Conservation (phyloP, 30 jellyfish, hydroid and myxozoan genomes). For the Pelagia noctiluca region DNA sequence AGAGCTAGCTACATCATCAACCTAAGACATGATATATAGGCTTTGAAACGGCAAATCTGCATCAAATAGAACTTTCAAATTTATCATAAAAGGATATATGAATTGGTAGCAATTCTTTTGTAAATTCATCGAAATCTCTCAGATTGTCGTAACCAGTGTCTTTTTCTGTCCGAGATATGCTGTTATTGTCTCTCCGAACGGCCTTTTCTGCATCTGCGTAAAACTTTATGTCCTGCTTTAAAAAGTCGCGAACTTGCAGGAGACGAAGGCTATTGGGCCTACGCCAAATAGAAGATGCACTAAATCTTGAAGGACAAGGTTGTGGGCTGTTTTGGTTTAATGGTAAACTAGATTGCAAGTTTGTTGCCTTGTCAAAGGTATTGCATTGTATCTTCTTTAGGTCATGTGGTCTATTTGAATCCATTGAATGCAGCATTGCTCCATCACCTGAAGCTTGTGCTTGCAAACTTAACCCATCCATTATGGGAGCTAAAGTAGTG, state of each 20-base stretch:
- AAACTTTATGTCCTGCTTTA: constrained; percentile 10
- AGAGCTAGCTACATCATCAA: no score
- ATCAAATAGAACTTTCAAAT: no score
- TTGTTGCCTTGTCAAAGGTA: neutral
- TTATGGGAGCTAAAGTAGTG: no score
- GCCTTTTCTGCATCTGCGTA: constrained; percentile 34
- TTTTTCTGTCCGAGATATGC: neutral
- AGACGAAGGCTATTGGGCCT: constrained; percentile 43
- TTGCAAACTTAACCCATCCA: no score
- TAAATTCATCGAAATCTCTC: constrained; percentile 8
- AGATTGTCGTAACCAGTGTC: neutral
- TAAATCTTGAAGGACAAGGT: no score
- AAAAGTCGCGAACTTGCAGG: constrained; percentile 12
- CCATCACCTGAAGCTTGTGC: neutral
- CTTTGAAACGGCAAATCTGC: no score
- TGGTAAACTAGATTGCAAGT: neutral
- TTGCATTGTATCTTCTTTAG: no score
- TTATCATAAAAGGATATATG: constrained; percentile 19
- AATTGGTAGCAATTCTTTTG: constrained; percentile 22
- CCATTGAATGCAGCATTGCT: neutral
- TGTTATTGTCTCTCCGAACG: constrained; percentile 9
- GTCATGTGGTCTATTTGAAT: neutral
- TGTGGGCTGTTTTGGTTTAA: no score
- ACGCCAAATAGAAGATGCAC: constrained; percentile 37
- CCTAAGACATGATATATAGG: no score